Conservation (phyloP, 2,113 vertebrate genomes). For the Prinia subflava region DNA sequence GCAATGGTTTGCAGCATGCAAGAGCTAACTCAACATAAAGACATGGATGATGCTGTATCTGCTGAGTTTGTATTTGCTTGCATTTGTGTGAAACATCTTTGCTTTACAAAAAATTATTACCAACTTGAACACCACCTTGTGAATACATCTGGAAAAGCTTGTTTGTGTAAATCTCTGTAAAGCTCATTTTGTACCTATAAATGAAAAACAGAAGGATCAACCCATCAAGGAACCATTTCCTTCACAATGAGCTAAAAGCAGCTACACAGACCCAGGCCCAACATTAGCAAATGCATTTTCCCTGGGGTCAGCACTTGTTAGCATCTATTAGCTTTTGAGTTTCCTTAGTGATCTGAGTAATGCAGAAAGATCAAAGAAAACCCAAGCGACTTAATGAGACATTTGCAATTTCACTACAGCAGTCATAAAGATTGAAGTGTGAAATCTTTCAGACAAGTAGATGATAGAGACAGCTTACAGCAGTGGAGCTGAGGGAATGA, state of each 20-base stretch:
- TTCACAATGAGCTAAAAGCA: background rate
- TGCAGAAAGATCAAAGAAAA: slow-evolving; percentile 41
- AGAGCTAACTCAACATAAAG: background rate
- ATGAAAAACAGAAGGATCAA: background rate
- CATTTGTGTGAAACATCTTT: background rate
- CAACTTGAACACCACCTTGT: background rate
- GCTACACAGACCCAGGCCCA: background rate
- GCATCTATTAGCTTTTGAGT: slow-evolving; percentile 10
- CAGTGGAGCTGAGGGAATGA: background rate
- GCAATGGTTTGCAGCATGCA: background rate
- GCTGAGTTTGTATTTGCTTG: background rate
- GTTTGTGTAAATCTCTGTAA: background rate
- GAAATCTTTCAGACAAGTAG: slow-evolving; percentile 12
- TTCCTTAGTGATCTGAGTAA: slow-evolving; percentile 5
- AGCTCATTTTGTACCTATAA: background rate
- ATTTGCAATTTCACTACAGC: slow-evolving; percentile 34
- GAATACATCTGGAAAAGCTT: background rate
- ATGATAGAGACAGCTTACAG: background rate
- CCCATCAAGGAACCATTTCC: background rate
- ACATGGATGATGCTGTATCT: background rate
- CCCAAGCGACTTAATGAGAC: slow-evolving; percentile 16
- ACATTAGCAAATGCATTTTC: background rate
- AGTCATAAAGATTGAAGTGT: background rate
- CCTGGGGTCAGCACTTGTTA: background rate
- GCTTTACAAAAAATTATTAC: background rate